These are phyloP conservation scores for Koerneria pararmatus DNA, from an alignment of 2,888 invertebrate genomes.

Conservation along the genomic window DNA sequence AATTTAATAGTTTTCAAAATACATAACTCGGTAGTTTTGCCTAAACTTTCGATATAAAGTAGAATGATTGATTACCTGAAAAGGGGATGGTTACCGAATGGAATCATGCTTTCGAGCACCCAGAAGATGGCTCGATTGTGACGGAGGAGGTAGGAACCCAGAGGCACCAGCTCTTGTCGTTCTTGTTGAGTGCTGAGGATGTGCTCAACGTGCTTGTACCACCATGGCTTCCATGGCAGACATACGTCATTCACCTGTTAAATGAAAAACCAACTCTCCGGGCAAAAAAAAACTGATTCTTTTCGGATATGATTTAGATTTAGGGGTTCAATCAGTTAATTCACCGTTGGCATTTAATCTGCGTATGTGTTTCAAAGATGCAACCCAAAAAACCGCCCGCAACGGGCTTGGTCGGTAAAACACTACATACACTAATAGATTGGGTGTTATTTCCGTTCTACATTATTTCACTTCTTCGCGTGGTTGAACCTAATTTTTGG, in stretches of 20 bases:
- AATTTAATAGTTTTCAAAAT: too few species aligned
- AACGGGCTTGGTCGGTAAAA: too few species aligned
- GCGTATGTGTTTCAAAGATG: not conserved
- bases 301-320: not conserved
- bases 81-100: conserved; percentile 70
- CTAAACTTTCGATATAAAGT: too few species aligned
- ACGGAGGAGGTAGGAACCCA: conserved; percentile 66
- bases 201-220: conserved; percentile 70
- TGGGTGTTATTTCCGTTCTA: too few species aligned
- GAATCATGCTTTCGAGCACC: conserved; percentile 73
- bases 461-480: too few species aligned
- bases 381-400: too few species aligned
- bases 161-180: conserved; percentile 15
- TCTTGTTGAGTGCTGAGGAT: conserved; percentile 61
- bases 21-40: too few species aligned
- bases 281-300: too few species aligned
- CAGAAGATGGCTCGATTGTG: conserved; percentile 71
- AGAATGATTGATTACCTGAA: conserved; percentile 61
- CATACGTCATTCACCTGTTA: conserved; percentile 66
- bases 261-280: too few species aligned
- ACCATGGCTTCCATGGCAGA: conserved; percentile 73
- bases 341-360: not conserved
- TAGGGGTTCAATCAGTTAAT: too few species aligned
- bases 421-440: too few species aligned
- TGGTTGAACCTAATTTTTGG: too few species aligned